phyloP scores from a whole-genome alignment of 2,888 invertebrate species.

The Cheilosia impressa region DNA sequence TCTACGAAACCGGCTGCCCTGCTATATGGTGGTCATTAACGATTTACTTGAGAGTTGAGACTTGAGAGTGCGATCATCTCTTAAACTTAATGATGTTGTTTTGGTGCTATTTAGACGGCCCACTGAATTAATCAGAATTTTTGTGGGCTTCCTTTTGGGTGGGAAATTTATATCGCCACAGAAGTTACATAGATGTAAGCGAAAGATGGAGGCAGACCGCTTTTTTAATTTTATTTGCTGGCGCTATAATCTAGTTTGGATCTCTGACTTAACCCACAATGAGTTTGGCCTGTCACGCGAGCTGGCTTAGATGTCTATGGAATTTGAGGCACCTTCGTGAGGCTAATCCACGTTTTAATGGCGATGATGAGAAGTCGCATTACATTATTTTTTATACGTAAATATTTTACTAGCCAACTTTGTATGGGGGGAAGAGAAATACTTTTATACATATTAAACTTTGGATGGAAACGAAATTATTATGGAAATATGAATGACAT shows the following conservation, averaged over 20 bases:
- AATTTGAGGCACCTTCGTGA: constrained; percentile 23
- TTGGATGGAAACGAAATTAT: not conserved
- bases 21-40: constrained; percentile 47
- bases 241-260: constrained; percentile 39
- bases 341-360: not conserved
- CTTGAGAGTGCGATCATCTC: constrained; percentile 41
- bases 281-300: constrained; percentile 4
- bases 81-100: constrained; percentile 48
- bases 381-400: not conserved
- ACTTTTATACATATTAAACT: not conserved
- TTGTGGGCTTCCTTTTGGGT: constrained; percentile 28
- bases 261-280: constrained; percentile 16
- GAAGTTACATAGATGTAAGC: constrained; percentile 10
- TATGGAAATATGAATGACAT: not conserved
- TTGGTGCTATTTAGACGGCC: constrained; percentile 28
- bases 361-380: not conserved
- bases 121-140: constrained; percentile 51
- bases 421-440: not conserved
- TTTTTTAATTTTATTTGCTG: constrained; percentile 15
- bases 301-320: constrained; percentile 3
- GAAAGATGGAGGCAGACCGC: constrained; percentile 1
- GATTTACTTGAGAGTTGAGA: constrained; percentile 34
- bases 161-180: constrained; percentile 7
- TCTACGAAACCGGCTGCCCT: constrained; percentile 26
- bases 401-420: not conserved